Percentiles rank a stretch among this genome's conserved stretches.
Evolutionary conservation across 2,797 vertebrate genomes (phyloP).

Genomic region (Triplophysa bombifrons): DNA sequence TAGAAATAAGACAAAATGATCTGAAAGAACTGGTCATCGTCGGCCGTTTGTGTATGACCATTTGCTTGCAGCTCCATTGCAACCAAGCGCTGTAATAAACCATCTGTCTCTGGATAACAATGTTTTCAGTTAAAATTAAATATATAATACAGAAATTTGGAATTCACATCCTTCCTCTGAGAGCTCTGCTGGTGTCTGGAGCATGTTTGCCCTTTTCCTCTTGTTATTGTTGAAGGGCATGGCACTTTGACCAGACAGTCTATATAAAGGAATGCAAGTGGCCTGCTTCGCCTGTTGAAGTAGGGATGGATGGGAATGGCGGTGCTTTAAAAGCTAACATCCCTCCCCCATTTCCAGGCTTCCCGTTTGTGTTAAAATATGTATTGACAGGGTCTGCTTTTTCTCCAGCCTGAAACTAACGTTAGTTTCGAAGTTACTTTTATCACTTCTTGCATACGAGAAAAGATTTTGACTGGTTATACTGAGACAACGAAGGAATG

Average conservation of each 20-base stretch:
- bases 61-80: no score
- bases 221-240: slow-evolving; percentile 40
- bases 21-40: not conserved
- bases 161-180: slow-evolving; percentile 7
- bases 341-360: slow-evolving; percentile 26
- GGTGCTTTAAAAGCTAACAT: not conserved
- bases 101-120: not conserved
- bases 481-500: not conserved
- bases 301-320: slow-evolving; percentile 20
- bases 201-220: slow-evolving; percentile 20
- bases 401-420: slow-evolving; percentile 23
- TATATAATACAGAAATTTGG: not conserved
- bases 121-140: not conserved
- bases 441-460: not conserved
- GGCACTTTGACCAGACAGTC: slow-evolving; percentile 43
- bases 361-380: slow-evolving; percentile 30
- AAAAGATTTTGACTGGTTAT: not conserved
- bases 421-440: not conserved
- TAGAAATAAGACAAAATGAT: not conserved
- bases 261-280: slow-evolving; percentile 44
- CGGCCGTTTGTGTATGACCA: no score
- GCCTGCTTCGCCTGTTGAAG: slow-evolving; percentile 17
- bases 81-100: no score
- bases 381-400: slow-evolving; percentile 40
- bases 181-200: slow-evolving; percentile 35